Evolutionary conservation across 1,140 invertebrate species (phyloP).

Genomic region (Radopholus similis): DNA sequence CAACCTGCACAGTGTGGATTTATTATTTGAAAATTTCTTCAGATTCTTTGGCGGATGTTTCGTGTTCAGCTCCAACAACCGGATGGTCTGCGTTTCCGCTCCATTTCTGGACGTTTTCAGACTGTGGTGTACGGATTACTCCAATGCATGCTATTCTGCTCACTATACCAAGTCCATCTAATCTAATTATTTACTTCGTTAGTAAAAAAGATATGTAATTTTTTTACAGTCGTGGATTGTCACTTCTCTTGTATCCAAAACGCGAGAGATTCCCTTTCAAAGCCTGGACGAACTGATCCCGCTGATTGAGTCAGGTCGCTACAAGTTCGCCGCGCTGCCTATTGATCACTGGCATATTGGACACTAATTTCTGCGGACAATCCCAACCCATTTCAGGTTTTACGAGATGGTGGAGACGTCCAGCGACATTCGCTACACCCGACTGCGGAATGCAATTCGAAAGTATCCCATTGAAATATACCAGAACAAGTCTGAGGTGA

Average conservation of each 20-base stretch:
- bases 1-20: too few relatives aligned
- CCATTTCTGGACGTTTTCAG: not conserved
- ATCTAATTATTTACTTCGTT: too few relatives aligned
- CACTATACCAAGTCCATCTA: not conserved
- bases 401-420: not conserved
- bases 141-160: not conserved
- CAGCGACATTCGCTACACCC: not conserved
- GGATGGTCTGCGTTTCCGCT: not conserved
- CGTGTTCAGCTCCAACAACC: not conserved
- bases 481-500: not conserved
- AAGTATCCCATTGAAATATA: not conserved
- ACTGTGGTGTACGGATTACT: not conserved
- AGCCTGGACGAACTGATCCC: not conserved
- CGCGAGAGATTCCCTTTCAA: not conserved
- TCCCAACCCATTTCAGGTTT: not conserved
- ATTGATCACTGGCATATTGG: not conserved
- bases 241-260: not conserved
- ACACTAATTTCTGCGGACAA: not conserved
- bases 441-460: not conserved
- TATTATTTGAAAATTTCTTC: not conserved
- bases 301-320: not conserved
- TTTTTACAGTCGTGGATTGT: conserved; percentile 1
- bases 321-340: not conserved
- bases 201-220: too few relatives aligned
- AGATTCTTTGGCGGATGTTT: not conserved